phyloP scores from a whole-genome alignment of 2,888 invertebrate species.

The Oligia latruncula region DNA sequence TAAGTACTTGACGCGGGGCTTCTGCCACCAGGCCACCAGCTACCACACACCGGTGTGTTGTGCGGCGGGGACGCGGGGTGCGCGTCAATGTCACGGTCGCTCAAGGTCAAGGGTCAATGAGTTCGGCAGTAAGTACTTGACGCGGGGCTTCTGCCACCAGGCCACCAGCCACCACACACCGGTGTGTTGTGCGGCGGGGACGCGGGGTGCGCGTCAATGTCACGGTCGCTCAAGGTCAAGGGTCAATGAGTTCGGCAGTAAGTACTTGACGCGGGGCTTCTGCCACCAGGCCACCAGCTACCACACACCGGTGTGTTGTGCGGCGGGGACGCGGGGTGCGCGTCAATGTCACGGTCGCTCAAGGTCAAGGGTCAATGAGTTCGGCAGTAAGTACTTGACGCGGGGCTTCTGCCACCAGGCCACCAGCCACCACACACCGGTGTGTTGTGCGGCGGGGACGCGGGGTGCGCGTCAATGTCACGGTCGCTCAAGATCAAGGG shows the following conservation, averaged over 20 bases:
- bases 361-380: constrained; percentile 32
- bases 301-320: neutral
- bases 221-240: constrained; percentile 39
- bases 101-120: constrained; percentile 34
- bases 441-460: neutral
- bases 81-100: constrained; percentile 34
- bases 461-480: constrained; percentile 30
- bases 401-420: neutral
- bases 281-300: too few species aligned
- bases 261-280: neutral
- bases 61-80: neutral
- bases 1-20: neutral
- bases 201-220: constrained; percentile 28
- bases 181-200: neutral
- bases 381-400: neutral
- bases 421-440: neutral
- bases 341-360: constrained; percentile 35
- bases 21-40: neutral
- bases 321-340: neutral
- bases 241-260: constrained; percentile 11
- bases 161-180: too few species aligned
- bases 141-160: neutral
- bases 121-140: neutral
- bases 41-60: neutral
- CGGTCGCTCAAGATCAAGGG: constrained; percentile 31